Conservation (phyloP, 2,113 vertebrate species). For the Fulmarus glacialis region DNA sequence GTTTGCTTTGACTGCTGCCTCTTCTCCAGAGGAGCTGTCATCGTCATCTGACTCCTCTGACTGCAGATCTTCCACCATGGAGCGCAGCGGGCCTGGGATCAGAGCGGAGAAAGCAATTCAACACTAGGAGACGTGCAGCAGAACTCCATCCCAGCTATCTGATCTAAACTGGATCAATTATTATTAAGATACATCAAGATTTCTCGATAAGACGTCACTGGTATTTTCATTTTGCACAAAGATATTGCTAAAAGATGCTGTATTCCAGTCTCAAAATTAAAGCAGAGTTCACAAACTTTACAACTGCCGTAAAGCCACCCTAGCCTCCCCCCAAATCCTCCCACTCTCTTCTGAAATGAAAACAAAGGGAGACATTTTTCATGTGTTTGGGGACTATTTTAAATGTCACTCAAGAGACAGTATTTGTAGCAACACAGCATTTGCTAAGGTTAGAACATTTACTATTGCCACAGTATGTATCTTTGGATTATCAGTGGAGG, state of each 20-base stretch:
- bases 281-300: background rate
- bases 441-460: background rate
- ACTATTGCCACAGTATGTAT: background rate
- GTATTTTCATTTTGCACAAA: too few species aligned
- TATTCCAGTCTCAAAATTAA: background rate
- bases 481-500: background rate
- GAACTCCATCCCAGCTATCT: rapidly evolving
- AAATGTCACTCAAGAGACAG: background rate
- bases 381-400: background rate
- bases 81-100: constrained; percentile 86
- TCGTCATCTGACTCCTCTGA: constrained; percentile 95
- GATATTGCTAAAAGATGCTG: background rate
- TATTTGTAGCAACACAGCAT: background rate
- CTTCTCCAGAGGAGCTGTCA: constrained; percentile 93
- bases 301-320: background rate
- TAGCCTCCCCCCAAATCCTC: background rate
- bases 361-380: background rate
- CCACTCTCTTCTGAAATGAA: background rate
- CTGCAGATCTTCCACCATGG: constrained; percentile 96
- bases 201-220: rapidly evolving
- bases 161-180: background rate
- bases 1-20: constrained; percentile 86
- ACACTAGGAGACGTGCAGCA: rapidly evolving
- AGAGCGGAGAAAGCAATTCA: background rate
- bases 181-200: too few species aligned